These are phyloP conservation scores for Himantopus leucocephalus DNA, from an alignment of 2,113 vertebrate genomes.

Conservation along the genomic window DNA sequence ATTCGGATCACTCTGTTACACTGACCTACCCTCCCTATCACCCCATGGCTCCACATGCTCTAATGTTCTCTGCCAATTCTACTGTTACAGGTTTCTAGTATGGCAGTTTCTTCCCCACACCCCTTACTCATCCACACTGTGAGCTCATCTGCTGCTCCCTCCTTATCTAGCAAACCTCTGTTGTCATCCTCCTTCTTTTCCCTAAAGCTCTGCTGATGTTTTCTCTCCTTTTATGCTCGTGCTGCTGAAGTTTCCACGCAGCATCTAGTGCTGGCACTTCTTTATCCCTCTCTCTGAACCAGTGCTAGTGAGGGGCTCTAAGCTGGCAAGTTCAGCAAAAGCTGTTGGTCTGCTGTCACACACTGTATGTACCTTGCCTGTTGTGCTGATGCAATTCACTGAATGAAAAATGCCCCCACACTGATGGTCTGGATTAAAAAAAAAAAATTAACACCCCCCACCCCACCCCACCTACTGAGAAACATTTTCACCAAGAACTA, in stretches of 20 bases:
- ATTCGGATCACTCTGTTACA: background rate
- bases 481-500: background rate
- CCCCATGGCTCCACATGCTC: rapidly evolving
- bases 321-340: background rate
- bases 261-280: background rate
- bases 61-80: background rate
- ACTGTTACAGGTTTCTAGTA: background rate
- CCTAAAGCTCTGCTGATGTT: background rate
- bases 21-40: background rate
- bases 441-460: background rate
- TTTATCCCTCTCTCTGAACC: background rate
- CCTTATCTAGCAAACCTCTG: background rate
- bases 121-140: background rate
- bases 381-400: background rate
- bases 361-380: background rate
- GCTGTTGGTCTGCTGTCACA: background rate
- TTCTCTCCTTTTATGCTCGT: background rate
- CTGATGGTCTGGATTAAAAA: background rate
- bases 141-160: background rate
- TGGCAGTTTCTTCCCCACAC: background rate
- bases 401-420: background rate
- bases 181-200: background rate
- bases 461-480: background rate
- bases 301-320: background rate
- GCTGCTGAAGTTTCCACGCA: background rate